phyloP scores from a whole-genome alignment of 2,797 vertebrate genomes.

The Propithecus deckenii region DNA sequence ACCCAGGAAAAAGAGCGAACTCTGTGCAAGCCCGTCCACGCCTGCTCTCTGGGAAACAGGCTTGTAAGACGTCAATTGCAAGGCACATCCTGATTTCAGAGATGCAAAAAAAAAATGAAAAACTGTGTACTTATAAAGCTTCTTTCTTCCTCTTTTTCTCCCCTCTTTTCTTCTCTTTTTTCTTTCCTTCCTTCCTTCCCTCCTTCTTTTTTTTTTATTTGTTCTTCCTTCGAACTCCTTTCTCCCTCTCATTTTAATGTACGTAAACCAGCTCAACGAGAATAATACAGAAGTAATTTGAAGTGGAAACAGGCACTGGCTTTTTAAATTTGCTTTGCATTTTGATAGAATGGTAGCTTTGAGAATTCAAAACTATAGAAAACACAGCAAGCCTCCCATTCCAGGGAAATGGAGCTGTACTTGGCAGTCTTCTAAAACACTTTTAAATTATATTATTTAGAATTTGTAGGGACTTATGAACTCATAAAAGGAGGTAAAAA shows the following conservation, averaged over 20 bases:
- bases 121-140: accelerated
- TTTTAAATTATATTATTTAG: conserved; percentile 22
- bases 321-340: conserved; percentile 8
- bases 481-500: neutral
- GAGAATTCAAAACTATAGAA: neutral
- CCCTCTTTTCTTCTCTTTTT: too few relatives aligned
- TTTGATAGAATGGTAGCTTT: conserved; percentile 21
- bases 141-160: neutral
- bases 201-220: neutral
- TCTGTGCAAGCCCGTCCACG: accelerated
- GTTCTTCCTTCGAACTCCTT: neutral
- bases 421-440: neutral
- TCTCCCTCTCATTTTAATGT: neutral
- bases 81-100: neutral
- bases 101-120: neutral
- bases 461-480: neutral
- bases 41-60: neutral
- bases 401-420: neutral
- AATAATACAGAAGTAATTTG: neutral
- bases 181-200: neutral
- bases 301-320: neutral
- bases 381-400: neutral
- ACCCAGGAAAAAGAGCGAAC: neutral
- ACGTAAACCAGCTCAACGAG: neutral
- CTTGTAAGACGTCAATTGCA: neutral